Evolutionary conservation across 2,888 invertebrate species (phyloP), one percentile per base, ranked within the genome.

Genomic region (Apocheima hispidaria): DNA sequence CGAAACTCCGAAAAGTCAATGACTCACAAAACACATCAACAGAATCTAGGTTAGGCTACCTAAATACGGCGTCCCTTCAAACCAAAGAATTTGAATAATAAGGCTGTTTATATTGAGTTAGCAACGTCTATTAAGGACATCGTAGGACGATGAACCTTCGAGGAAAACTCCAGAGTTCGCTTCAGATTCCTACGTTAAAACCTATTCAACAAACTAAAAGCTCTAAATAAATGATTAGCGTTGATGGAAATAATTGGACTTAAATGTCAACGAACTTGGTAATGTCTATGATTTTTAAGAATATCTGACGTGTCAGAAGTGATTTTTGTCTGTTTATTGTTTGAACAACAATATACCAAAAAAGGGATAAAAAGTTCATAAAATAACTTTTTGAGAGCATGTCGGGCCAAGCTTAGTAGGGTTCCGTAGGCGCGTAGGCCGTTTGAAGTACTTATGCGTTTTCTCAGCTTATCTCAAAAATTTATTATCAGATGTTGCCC

Each of bases 71-170:
- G 54, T 36, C 50, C 48, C 40, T 60, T 51, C 18, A 38, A 60
- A 20, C 43, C 46, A 33, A 30, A 44, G 51, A 40, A 56, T 61
- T 56, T 48, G 51, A 52, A 61, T 61, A 61, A 56, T 56, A 61
- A 56, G 41, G 56, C 56, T 56, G 46, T 56, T 54, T 53, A 51
- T 38, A 51, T 56, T 61, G 55, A 56, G 61, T 61, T 56, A 61
- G 55, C 38, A 46, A 48, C 46, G 40, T 35, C 36, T 60, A 59
- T 56, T 62, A 62, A 60, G 60, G 53, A 59, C 52, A 30, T 20
- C 53, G 30, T 50, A 61, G 60, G 54, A 41, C 57, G 36, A 23
- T 57, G 60, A 66, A 60, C 65, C 56, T 60, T 43, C 23, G 16
- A 50, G 43, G 60, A 57, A 62, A 60, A 46, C n/a, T 12, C 33